Evolutionary conservation across 2,888 invertebrate species (phyloP).

Genomic region (Penaeus monodon): DNA sequence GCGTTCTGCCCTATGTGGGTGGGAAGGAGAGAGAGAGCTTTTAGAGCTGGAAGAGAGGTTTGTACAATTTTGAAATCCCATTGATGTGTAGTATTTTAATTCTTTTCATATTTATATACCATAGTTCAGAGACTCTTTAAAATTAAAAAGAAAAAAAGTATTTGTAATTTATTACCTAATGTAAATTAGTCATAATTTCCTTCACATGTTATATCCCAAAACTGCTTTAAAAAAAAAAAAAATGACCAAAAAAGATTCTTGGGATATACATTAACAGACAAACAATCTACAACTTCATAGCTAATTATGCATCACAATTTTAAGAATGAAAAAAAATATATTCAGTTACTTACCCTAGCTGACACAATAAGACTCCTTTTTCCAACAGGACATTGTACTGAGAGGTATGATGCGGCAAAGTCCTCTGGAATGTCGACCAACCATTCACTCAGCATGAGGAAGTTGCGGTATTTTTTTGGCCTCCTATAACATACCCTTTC

Average conservation of each 20-base stretch:
- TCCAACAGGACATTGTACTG: constrained; percentile 87
- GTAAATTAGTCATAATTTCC: too few relatives aligned
- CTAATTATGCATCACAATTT: background rate
- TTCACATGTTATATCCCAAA: too few relatives aligned
- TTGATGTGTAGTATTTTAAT: background rate
- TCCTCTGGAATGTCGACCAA: constrained; percentile 86
- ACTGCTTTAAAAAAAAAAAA: too few relatives aligned
- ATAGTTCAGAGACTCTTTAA: too few relatives aligned
- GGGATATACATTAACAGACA: background rate
- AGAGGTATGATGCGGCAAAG: constrained; percentile 79
- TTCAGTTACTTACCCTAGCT: constrained; percentile 73
- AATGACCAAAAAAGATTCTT: too few relatives aligned
- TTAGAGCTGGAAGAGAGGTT: background rate
- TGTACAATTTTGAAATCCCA: background rate
- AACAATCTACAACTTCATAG: background rate
- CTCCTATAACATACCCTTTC: constrained; percentile 44
- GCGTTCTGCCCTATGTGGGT: constrained; percentile 48
- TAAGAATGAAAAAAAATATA: background rate
- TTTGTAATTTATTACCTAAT: too few relatives aligned
- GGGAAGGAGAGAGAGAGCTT: too few relatives aligned
- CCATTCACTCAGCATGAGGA: constrained; percentile 95
- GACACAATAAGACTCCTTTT: constrained; percentile 86
- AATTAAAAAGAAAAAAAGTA: too few relatives aligned
- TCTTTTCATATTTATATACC: too few relatives aligned
- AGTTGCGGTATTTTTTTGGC: constrained; percentile 68